These are phyloP conservation scores for Cladopsammia gracilis DNA, from an alignment of 64 coral and sea anemone genomes.

Conservation along the genomic window DNA sequence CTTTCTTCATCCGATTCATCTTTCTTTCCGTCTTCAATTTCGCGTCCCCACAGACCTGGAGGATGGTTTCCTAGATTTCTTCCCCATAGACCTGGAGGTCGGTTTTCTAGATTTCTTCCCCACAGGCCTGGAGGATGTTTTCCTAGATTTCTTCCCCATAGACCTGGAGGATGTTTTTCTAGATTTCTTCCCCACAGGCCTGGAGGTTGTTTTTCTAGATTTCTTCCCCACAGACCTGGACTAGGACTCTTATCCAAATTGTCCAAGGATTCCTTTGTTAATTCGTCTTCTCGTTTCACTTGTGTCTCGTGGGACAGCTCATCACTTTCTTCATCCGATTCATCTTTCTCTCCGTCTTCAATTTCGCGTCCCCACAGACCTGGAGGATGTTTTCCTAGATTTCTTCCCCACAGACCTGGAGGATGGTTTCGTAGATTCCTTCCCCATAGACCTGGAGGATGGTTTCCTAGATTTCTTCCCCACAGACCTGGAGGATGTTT, in stretches of 20 bases:
- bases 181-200: not conserved
- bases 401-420: too few species aligned
- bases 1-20: not conserved
- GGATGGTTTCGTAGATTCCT: too few species aligned
- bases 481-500: too few species aligned
- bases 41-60: not conserved
- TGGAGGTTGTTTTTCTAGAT: not conserved
- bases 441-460: not conserved
- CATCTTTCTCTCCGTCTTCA: not conserved
- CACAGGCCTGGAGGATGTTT: too few species aligned
- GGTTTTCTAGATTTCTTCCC: too few species aligned
- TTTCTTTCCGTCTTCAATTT: not conserved
- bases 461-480: too few species aligned
- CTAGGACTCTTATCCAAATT: too few species aligned
- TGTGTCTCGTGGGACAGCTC: not conserved
- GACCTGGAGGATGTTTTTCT: not conserved
- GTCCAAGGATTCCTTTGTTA: not conserved
- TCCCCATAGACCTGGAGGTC: not conserved
- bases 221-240: constrained; percentile 11
- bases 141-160: too few species aligned
- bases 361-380: not conserved
- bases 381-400: not conserved
- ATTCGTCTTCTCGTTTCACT: not conserved
- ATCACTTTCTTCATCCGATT: not conserved
- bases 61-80: too few species aligned